Base-by-base conservation (phyloP, 2,113 vertebrate species). In the Malaclemys terrapin region DNA sequence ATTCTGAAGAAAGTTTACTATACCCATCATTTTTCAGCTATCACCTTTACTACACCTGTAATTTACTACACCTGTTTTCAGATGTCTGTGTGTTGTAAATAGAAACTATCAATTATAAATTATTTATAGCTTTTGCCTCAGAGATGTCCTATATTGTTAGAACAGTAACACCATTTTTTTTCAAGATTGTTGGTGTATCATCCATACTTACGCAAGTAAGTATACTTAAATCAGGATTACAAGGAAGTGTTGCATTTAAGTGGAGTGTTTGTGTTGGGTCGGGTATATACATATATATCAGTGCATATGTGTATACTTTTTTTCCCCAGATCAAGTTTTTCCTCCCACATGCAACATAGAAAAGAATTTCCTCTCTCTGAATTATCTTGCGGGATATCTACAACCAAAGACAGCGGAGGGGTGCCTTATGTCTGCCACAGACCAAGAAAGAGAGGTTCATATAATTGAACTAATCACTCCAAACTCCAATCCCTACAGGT, bases 351-450 rank as follows among this genome's bases (percentile, higher is more conserved):
- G 99, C 97, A 99, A 98, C 91, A 99, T 99, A 82, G 98, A 99
- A 90, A 99, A 99, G 97, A 99, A 99, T 95, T 99, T 99, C 96
- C 98, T 99, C 56, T 99, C 99, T 3, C 97, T 99, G 95, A 99
- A 99, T 98, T 99, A 99, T 97, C 99, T 99, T 93, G 99, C 99
- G 22, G 98, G 98, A 88, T 99, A 99, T 92, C 94, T 99, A 24
- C 98, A 99, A 80, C 98, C 98, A 3, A 99, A 99, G 96, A 82
- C 98, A 7, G 99, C 99, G 7, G 98, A 98, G 59, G 99, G 99
- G 0, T 99, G 99, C 78, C 95, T 99, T 62, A 95, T 99, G 65
- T 98, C 98, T 29, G 98, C 93, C 53, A 97, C 98, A 19, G 96
- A 97, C 69, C 98, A 97, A 42, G 97, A 98, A 90, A 98, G 95